Evolutionary conservation across 2,113 vertebrate genomes (phyloP).

Genomic region (Callithrix jacchus): DNA sequence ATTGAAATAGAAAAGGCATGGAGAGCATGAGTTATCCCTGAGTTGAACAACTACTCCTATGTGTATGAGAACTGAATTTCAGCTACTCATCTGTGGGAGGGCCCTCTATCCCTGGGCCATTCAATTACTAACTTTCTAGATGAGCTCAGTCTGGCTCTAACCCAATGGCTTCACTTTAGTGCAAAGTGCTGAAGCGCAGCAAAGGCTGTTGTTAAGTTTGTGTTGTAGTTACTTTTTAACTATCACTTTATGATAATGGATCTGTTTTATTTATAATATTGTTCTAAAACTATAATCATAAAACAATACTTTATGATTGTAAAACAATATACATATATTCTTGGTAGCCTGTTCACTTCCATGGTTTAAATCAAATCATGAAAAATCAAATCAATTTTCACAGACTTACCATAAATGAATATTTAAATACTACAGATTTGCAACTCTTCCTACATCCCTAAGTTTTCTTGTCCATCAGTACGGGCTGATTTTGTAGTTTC

Average conservation of each 20-base stretch:
- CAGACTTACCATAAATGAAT: not conserved
- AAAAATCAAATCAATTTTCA: not conserved
- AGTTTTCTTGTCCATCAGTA: not conserved
- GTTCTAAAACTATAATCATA: not conserved
- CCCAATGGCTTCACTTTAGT: conserved; percentile 39
- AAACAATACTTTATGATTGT: not conserved
- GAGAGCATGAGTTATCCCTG: not conserved
- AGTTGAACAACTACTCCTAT: not conserved
- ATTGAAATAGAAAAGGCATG: not conserved
- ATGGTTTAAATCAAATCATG: not conserved
- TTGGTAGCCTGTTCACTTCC: not conserved
- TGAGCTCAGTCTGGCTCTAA: conserved; percentile 42
- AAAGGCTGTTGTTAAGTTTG: not conserved
- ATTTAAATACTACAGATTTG: not conserved
- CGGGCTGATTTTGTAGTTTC: not conserved
- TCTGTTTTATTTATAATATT: conserved; percentile 19
- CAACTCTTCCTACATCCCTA: not conserved
- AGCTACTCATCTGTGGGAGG: not conserved
- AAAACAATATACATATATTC: not conserved
- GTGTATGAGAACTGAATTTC: not conserved
- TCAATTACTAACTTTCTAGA: not conserved
- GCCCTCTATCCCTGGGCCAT: not conserved
- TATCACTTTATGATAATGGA: conserved; percentile 24
- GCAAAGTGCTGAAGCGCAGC: conserved; percentile 19
- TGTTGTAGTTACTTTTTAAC: not conserved